phyloP scores from a whole-genome alignment of 2,113 vertebrate genomes.

The Saccopteryx leptura region DNA sequence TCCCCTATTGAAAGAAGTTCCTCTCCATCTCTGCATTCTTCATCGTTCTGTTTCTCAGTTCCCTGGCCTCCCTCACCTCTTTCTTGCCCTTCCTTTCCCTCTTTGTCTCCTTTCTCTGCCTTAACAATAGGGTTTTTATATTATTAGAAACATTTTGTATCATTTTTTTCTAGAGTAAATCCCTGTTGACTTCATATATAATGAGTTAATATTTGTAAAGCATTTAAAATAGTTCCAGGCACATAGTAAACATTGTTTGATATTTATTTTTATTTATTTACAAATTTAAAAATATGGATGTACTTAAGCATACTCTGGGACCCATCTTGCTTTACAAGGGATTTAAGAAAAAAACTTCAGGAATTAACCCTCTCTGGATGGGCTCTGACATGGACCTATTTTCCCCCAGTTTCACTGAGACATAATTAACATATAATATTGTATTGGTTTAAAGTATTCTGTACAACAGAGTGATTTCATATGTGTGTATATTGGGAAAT shows the following conservation, averaged over 20 bases:
- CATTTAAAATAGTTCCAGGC: neutral
- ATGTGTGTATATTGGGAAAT: neutral
- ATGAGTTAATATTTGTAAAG: conserved; percentile 38
- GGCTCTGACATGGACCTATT: neutral
- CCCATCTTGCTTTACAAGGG: neutral
- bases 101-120: neutral
- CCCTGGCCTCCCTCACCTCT: neutral
- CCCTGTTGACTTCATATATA: neutral
- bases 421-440: neutral
- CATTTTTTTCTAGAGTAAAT: neutral
- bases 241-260: neutral
- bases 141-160: neutral
- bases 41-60: neutral
- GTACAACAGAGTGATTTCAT: neutral
- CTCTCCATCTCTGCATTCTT: neutral
- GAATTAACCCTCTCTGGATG: neutral
- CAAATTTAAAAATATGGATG: neutral
- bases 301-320: neutral
- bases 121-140: neutral
- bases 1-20: neutral
- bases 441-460: neutral
- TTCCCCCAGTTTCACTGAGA: neutral
- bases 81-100: neutral
- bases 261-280: neutral
- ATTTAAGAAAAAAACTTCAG: conserved; percentile 35